Evolutionary conservation across 2,113 vertebrate genomes (phyloP), one percentile per base, ranked within the genome.

Genomic region (Octodon degus): DNA sequence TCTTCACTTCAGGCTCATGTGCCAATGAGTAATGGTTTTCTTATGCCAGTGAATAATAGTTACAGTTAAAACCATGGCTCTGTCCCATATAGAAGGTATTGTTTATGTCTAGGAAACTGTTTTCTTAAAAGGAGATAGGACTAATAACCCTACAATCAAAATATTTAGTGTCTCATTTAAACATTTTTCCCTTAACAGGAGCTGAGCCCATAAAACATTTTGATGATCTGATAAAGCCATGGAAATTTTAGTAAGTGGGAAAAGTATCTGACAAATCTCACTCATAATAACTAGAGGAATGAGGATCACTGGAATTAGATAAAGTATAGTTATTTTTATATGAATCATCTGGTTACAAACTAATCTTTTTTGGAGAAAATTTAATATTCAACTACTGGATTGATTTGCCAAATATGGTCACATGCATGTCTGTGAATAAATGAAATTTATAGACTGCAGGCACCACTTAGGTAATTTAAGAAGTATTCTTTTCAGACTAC

Each of bases 111-210:
- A 72, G 67, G 87, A 93, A 91, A 76, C 34, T 79, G 24, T 24
- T 72, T 95, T 97, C 47, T 63, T 5, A 81, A 88, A 85, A 88
- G 25, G 40, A 86, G 40, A 62, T 89, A 92, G 53, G n/a, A 16
- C 40, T 58, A 67, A 79, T 74, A 86, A 65, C 8, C 12, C 60
- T 58, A 88, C n/a, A 65, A 50, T 43, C 14, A 83, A 91, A 92
- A 65, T 3, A 77, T 90, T 77, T 82, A 91, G 7, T 58, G 60
- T 86, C 50, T 89, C 40, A 77, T 88, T 94, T 63, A 85, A 30
- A 86, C n/a, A 92, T 63, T 58, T 91, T 91, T 88, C 32, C 90
- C 87, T 89, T 93, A 96, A 43, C 91, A 94, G 72, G 60, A 96
- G 22, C 30, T 82, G 47, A 86, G 32, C 1, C 20, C 34, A 79